These are phyloP conservation scores for Odocoileus hemionus DNA, from an alignment of 2,113 vertebrate species.

Conservation along the genomic window DNA sequence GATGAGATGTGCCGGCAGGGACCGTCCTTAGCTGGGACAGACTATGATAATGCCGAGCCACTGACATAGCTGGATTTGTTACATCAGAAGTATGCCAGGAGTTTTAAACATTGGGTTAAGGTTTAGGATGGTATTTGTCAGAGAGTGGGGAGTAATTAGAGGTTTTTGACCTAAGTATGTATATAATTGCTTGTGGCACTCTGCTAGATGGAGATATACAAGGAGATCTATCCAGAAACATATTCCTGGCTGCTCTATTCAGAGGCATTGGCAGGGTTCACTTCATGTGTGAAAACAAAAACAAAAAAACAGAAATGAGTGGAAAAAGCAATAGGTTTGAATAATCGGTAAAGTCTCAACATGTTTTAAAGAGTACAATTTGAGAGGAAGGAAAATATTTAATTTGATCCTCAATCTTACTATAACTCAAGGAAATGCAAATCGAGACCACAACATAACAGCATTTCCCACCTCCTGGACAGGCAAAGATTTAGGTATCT, in stretches of 20 bases:
- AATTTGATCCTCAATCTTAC: background rate
- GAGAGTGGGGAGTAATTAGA: background rate
- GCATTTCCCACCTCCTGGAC: background rate
- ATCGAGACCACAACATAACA: background rate
- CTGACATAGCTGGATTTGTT: background rate
- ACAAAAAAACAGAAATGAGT: background rate
- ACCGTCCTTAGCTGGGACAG: background rate
- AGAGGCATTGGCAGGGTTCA: background rate
- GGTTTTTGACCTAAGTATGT: background rate
- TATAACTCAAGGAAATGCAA: slow-evolving; percentile 22
- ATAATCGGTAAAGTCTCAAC: background rate
- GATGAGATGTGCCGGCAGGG: too few species aligned
- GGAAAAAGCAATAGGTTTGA: background rate
- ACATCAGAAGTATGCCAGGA: background rate
- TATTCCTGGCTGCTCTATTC: background rate
- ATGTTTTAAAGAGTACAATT: background rate
- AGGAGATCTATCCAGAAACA: background rate
- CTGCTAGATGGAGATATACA: background rate
- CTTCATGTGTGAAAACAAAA: background rate
- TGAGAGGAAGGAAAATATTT: background rate
- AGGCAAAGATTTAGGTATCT: background rate
- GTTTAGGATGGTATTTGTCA: background rate
- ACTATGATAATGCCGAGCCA: background rate
- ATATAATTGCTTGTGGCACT: background rate
- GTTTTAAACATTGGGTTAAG: background rate